Conservation (phyloP, 2,113 vertebrate genomes). For the Alectura lathami region DNA sequence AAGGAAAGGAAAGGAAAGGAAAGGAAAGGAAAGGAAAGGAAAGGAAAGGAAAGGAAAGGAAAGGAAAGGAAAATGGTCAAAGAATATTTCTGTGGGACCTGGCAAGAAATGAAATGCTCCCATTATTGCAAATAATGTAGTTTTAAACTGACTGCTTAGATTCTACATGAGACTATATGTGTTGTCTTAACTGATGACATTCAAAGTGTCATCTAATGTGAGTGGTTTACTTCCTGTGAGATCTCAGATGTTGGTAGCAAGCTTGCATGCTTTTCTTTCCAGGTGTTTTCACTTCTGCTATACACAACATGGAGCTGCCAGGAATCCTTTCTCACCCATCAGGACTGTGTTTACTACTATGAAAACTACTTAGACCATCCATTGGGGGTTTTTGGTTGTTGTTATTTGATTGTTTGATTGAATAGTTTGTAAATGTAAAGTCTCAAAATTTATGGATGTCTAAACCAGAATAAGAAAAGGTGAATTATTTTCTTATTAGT, state of each 20-base stretch:
- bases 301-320: not conserved
- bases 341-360: not conserved
- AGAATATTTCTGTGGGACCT: not conserved
- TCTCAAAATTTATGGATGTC: not conserved
- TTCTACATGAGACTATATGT: not conserved
- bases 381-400: fast-evolving
- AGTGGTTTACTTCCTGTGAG: not conserved
- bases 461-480: not conserved
- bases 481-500: not conserved
- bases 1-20: no score
- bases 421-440: not conserved
- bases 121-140: not conserved
- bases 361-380: not conserved
- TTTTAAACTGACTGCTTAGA: not conserved
- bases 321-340: not conserved
- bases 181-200: not conserved
- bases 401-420: no score
- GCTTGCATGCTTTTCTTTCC: not conserved
- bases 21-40: no score
- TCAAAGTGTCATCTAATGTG: not conserved
- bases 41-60: not conserved
- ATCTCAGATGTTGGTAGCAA: not conserved
- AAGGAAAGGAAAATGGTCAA: not conserved
- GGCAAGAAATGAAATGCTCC: not conserved
- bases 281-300: not conserved